Base-by-base conservation (phyloP, 2,888 invertebrate genomes). In the Megalurothrips usitatus region DNA sequence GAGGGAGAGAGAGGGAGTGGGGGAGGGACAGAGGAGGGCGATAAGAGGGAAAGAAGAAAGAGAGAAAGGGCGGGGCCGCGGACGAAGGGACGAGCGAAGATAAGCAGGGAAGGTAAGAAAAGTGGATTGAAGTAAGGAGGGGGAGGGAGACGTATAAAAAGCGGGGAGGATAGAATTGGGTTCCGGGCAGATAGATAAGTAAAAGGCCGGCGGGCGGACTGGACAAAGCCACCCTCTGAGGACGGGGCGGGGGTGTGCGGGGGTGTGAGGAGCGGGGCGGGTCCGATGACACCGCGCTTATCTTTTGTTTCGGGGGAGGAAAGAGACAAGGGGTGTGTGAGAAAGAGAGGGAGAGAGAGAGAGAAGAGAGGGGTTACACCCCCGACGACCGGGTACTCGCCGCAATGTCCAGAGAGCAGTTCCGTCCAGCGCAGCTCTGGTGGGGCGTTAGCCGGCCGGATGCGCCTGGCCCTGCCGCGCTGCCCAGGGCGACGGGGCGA, bases 1-100 rank as follows among this genome's bases (percentile, higher is more conserved):
- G 68, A 80, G 80, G 34, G 12, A 47, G 80, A 75, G 63, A 63
- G 43, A 68, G 68, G 43, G 80, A 34, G 47, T 17, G 63, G 68
- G 63, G 43, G 28, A 47, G 63, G 23, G 43, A 68, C 28, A 68
- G 63, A 58, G 26, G 68, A n/a, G 75, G 75, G 26, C 34, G n/a
- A 34, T 28, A 68, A 63, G 34, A 68, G 49, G 49, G 58, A 34
- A 34, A 80, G 63, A 34, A 34, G 23, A 17, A 28, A n/a, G 23
- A 28, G 28, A 80, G 63, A 34, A 43, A 68, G 80, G 23, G 34
- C 26, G 75, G 28, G 28, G 58, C n/a, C 3, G 28, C 9, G 3
- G 80, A 28, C 78, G 43, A 68, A 75, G 47, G 28, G 75, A 80
- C 11, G 52, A 14, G 26, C n/a, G 80, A 10, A 34, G 63, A 63